Evolutionary conservation across 2,888 invertebrate species (phyloP), one percentile per base, ranked within the genome.

Genomic region (Folsomia manolachei): DNA sequence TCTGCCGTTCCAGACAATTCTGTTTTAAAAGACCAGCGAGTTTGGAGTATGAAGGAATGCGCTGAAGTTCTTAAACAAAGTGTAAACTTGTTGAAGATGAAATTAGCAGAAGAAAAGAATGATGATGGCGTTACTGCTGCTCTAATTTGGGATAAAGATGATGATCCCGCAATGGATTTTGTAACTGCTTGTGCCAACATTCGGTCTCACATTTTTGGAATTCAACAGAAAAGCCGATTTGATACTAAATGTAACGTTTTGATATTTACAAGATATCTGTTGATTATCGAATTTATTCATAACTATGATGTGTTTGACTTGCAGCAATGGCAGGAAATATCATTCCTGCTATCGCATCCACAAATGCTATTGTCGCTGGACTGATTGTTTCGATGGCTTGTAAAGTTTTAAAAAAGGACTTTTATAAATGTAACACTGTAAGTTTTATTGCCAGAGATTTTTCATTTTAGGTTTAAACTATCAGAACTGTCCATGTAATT

Each of bases 301-400:
- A 61, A 1, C 18, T 11, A 7, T 65, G 39, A 53, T 65, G 11
- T 60, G 11, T 60, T n/a, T 71, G 60, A 77, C 70, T 82, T 83
- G 63, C 84, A 92, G 91, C 98, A 1, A 98, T 99, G 93, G 99
- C 99, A 0, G 99, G 99, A 19, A 99, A 99, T 84, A 99, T 99
- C 81, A 97, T 99, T 82, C 99, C 99, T 7, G 99, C 99, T 0
- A 98, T 99, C 82, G 98, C 99, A 4, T 97, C 98, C 0, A 97
- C 98, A 0, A 99, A 99, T 84, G 98, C 99, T 0, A 93, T 99
- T 72, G 92, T 99, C 51, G 97, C 97, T 0, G 99, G 97, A 0
- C 87, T 98, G n/a, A 94, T 97, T 0, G 94, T 97, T 0, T 86
- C 97, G 69, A 91, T 95, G 75, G 91, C 93, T 0, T 90, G 95